A percentile compares a stretch with the other conserved stretches of the same genome.
Conservation (phyloP, 1,140 invertebrate genomes). For the Nixonia krombeini region DNA sequence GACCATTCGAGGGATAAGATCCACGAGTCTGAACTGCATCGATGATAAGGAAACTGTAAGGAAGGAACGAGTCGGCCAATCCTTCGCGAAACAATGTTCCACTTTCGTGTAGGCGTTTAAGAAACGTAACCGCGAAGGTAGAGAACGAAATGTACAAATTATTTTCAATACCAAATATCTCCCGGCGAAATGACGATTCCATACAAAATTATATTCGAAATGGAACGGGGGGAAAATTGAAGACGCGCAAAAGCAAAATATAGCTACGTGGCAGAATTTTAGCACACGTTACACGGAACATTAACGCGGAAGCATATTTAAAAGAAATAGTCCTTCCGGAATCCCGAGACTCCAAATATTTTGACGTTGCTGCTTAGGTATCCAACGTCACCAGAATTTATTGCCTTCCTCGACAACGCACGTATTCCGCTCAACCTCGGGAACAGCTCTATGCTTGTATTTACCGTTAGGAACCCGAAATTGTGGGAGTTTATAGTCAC, state of each 20-base stretch:
- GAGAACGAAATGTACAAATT: too few species aligned
- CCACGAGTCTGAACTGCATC: too few species aligned
- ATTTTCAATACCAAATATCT: too few species aligned
- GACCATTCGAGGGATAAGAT: too few species aligned
- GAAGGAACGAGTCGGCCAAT: too few species aligned
- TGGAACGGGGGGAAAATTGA: slow-evolving; percentile 27
- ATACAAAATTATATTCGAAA: too few species aligned
- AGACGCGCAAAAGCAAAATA: too few species aligned
- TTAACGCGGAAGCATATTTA: too few species aligned
- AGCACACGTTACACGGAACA: slow-evolving; percentile 14
- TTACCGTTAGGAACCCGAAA: neutral
- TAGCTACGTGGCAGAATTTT: too few species aligned
- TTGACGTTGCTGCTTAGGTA: neutral
- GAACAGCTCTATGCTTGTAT: too few species aligned
- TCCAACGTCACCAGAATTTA: neutral
- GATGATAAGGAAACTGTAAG: slow-evolving; percentile 8
- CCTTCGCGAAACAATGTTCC: neutral
- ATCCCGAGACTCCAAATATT: neutral
- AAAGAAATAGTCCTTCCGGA: slow-evolving; percentile 23
- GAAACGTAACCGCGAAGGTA: neutral
- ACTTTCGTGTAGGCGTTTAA: neutral
- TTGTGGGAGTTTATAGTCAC: neutral
- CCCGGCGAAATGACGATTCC: too few species aligned
- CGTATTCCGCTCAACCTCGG: too few species aligned
- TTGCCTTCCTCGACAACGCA: neutral